These are phyloP conservation scores for Corythornis vintsioides DNA, from an alignment of 2,113 vertebrate species.

Conservation along the genomic window DNA sequence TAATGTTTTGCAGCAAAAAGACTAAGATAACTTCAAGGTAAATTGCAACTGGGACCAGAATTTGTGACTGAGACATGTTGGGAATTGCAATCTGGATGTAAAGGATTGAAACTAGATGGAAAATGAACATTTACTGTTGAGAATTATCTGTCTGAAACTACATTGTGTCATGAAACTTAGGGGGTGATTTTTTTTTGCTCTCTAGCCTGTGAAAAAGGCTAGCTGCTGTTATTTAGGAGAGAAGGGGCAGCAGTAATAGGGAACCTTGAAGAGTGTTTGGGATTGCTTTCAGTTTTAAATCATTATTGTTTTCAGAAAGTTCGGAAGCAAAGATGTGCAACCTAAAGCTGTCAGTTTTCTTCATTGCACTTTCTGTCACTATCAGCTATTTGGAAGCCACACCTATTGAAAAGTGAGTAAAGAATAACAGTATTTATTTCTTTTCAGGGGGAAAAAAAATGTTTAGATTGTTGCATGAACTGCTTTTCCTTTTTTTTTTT, in stretches of 20 bases:
- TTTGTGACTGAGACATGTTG: background rate
- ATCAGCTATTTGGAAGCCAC: conserved; percentile 78
- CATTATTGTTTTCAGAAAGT: conserved; percentile 61
- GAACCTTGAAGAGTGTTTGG: background rate
- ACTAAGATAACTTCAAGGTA: background rate
- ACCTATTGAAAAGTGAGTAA: conserved; percentile 82
- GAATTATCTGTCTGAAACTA: background rate
- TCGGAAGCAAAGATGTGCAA: conserved; percentile 75
- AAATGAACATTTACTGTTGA: background rate
- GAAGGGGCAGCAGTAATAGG: background rate
- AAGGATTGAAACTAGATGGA: background rate
- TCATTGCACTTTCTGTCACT: conserved; percentile 78
- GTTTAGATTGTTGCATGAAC: background rate
- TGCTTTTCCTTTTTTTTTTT: background rate
- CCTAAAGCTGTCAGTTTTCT: conserved; percentile 75
- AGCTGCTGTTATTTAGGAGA: conserved; percentile 4
- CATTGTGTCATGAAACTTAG: background rate
- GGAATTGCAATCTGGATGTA: background rate
- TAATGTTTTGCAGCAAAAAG: background rate
- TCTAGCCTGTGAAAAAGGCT: background rate
- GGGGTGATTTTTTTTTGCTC: background rate
- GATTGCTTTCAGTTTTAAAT: conserved; percentile 14
- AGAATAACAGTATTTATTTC: background rate
- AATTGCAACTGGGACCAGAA: background rate
- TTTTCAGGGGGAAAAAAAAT: background rate